Evolutionary conservation across 2,797 vertebrate genomes (phyloP), one percentile per base, ranked within the genome.

Genomic region (Tadarida brasiliensis): DNA sequence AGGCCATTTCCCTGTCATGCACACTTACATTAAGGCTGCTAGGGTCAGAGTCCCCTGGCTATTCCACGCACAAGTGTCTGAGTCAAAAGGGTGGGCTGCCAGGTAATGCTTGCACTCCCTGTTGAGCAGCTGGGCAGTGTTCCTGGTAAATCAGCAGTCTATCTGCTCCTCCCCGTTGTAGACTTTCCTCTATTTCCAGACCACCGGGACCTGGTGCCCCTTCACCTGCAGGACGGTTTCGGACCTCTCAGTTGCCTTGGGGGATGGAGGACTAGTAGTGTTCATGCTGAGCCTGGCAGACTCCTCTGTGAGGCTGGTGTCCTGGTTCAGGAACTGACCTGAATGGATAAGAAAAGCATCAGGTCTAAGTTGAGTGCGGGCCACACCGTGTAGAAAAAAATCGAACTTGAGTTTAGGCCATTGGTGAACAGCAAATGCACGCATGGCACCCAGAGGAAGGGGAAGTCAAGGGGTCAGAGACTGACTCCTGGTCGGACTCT

Each of bases 281-380:
- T 95, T 98, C 39, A 76, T 82, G 19, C 0, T 12, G 8, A 74
- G 94, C 6, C 28, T n/a, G 6, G 70, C 90, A 1, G 98, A 95
- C 68, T 98, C 96, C 89, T 98, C 96, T 0, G 94, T 98, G 88
- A 99, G 97, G 4, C 98, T 98, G 76, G 99, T 98, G 17, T 99
- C 99, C 61, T 99, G 98, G 86, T 98, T 98, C 97, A 99, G 98
- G 98, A 99, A 99, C 98, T 99, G 99, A 98, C 99, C 99, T 99
- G 98, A 30, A 33, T 49, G 33, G 57, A 35, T 14, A 96, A 91
- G 35, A 63, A 73, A 86, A 96, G 56, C 67, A 44, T 2, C 2
- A 2, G n/a, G 56, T n/a, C 3, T 71, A 30, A 56, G 67, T 56
- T 71, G 44, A 74, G 80, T 0, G 11, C 5, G 14, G 78, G 80